These are phyloP conservation scores for Nasonia vitripennis DNA, from an alignment of 1,140 invertebrate species.

Conservation along the genomic window DNA sequence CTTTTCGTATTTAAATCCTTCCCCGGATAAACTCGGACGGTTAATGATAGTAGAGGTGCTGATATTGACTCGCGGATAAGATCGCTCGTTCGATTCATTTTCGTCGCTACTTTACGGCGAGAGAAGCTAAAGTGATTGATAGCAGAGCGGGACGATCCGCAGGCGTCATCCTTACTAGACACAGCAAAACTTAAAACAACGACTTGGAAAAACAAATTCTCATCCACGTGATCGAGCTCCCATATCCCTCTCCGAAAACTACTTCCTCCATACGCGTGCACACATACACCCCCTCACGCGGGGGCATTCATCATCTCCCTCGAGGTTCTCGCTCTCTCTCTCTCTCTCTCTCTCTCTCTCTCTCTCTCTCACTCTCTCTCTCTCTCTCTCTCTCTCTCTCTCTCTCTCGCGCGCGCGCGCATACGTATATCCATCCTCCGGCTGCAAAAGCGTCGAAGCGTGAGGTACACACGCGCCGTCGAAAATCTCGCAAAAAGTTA, in stretches of 20 bases:
- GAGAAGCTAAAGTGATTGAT: too few species aligned
- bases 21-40: too few species aligned
- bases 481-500: slow-evolving; percentile 64
- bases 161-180: too few species aligned
- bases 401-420: neutral
- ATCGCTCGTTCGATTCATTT: neutral
- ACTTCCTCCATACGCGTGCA: neutral
- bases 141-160: too few species aligned
- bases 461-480: slow-evolving; percentile 20
- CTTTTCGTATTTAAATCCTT: slow-evolving; percentile 2
- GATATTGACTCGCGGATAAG: neutral
- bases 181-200: neutral
- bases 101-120: too few species aligned
- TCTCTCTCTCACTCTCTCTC: slow-evolving; percentile 10
- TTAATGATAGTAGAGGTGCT: too few species aligned
- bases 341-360: neutral
- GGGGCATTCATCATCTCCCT: slow-evolving; percentile 8
- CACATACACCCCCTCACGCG: neutral
- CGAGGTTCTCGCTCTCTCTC: neutral
- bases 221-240: neutral
- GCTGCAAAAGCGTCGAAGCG: slow-evolving; percentile 47
- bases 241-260: slow-evolving; percentile 23
- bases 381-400: neutral
- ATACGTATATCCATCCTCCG: neutral
- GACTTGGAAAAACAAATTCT: neutral